Evolutionary conservation across 2,888 invertebrate species (phyloP), one percentile per base, ranked within the genome.

Genomic region (Apodemia mormo): DNA sequence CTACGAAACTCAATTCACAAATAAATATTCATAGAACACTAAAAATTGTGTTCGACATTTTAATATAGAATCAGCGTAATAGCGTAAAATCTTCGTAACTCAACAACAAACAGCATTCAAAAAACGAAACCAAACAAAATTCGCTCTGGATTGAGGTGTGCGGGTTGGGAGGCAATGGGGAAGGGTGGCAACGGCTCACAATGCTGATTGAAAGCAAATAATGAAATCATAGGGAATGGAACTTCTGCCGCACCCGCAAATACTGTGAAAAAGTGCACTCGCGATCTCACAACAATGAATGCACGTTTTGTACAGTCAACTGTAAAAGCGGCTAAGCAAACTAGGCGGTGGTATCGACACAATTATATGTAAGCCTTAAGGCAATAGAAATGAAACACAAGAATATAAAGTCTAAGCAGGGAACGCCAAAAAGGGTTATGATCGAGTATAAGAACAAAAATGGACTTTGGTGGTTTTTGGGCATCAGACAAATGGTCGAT

Each of bases 191-290:
- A 82, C 79, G 83, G 87, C 87, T 90, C 88, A 91, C 91, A 87
- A 90, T 90, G 86, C 90, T 92, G 92, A 93, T 93, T 92, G 92
- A 93, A 93, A 92, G 87, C 91, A 92, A 93, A 92, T 92, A 92
- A 92, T 91, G 88, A 91, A 92, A 92, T 92, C 91, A 92, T 89
- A 88, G 86, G 85, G 87, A 86, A 86, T 81, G 82, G 85, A 86
- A 85, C 80, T 76, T 75, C 77, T 80, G 79, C 81, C 85, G 81
- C 81, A 67, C 78, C 83, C 85, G 87, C 86, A 89, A 90, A 90
- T 84, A 91, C 87, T 85, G 85, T 85, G 85, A 89, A 92, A 90
- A 87, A 90, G 90, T 90, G 89, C 90, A 90, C 79, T 81, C 76
- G 75, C 76, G 75, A 81, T 79, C 76, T 78, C 79, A 79, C 82